These are phyloP conservation scores for Eulacestoma nigropectus DNA, from an alignment of 2,113 vertebrate genomes.

Conservation along the genomic window DNA sequence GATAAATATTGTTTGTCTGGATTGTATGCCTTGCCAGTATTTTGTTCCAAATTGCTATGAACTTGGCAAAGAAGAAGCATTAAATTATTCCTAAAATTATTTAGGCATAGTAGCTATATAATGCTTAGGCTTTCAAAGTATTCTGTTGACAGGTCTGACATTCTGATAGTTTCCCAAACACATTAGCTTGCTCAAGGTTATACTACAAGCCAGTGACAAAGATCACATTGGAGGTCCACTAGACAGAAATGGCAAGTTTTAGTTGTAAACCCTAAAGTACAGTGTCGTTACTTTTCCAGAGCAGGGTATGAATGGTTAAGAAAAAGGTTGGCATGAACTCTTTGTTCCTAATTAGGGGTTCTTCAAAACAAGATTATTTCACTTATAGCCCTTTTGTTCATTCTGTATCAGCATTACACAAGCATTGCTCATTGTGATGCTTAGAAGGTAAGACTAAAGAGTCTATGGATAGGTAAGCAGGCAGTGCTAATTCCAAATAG, in stretches of 20 bases:
- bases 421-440: conserved; percentile 1
- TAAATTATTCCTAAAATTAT: not conserved
- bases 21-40: not conserved
- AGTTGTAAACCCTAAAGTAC: not conserved
- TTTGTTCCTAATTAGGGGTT: not conserved
- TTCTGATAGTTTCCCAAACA: not conserved
- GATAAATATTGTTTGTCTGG: not conserved
- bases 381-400: not conserved
- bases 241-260: not conserved
- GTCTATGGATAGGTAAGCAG: conserved; percentile 33
- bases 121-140: not conserved
- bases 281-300: not conserved
- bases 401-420: not conserved
- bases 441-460: conserved; percentile 2
- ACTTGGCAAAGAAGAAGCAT: not conserved
- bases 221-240: not conserved
- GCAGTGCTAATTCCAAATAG: conserved; percentile 54
- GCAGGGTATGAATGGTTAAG: not conserved
- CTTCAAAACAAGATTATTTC: not conserved
- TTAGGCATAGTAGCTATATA: not conserved
- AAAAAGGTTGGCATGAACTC: not conserved
- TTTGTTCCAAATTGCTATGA: not conserved
- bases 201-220: not conserved
- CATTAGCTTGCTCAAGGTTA: not conserved
- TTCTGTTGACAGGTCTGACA: not conserved